A percentile compares a stretch with the other conserved stretches of the same genome.
phyloP scores from a whole-genome alignment of 2,888 invertebrate species.

The Osmoderma eremita region DNA sequence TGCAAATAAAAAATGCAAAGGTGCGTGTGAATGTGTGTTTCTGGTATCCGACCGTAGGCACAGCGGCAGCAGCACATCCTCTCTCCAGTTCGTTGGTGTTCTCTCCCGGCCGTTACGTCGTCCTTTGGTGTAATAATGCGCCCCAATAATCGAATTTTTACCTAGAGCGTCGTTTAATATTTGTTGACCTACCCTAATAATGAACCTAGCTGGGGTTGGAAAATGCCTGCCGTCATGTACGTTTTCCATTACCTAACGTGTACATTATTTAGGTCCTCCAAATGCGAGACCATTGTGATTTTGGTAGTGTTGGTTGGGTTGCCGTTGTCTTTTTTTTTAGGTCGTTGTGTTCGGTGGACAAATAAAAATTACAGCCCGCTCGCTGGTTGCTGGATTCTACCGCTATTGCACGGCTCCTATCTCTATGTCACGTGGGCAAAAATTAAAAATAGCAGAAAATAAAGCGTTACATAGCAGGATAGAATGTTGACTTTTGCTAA shows the following conservation, averaged over 20 bases:
- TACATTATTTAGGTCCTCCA: slow-evolving; percentile 33
- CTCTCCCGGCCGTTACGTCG: slow-evolving; percentile 26
- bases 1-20: slow-evolving; percentile 38
- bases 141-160: slow-evolving; percentile 47
- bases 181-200: slow-evolving; percentile 40
- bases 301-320: slow-evolving; percentile 1
- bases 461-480: no score
- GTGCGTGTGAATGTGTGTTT: slow-evolving; percentile 43
- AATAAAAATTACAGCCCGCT: slow-evolving; percentile 12
- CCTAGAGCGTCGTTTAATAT: slow-evolving; percentile 39
- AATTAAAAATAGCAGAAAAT: no score
- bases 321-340: not conserved
- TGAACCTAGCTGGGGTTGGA: slow-evolving; percentile 36
- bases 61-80: not conserved
- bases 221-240: slow-evolving; percentile 29
- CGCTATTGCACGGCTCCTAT: no score
- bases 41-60: slow-evolving; percentile 9
- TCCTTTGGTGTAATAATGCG: slow-evolving; percentile 40
- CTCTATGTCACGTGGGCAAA: no score
- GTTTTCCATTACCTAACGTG: slow-evolving; percentile 35
- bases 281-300: slow-evolving; percentile 33
- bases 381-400: no score
- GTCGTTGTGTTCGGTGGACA: slow-evolving; percentile 15
- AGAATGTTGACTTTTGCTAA: no score
- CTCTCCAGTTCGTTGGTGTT: not conserved